Percentiles rank a stretch among this genome's conserved stretches.
phyloP scores from a whole-genome alignment of 1,140 invertebrate species.

The Trichonephila inaurata region DNA sequence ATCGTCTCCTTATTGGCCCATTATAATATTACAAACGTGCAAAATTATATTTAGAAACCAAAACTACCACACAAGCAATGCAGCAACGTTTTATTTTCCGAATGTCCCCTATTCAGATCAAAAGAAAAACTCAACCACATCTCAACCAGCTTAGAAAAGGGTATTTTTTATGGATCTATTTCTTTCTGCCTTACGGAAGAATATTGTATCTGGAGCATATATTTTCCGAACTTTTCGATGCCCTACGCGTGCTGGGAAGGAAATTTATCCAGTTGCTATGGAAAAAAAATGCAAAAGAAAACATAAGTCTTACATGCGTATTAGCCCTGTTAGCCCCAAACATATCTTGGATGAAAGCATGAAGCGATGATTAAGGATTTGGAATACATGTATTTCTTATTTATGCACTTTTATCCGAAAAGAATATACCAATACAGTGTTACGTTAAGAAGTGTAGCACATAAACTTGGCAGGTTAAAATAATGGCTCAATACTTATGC shows the following conservation, averaged over 20 bases:
- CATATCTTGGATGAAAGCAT: conserved; percentile 13
- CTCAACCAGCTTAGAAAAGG: conserved; percentile 25
- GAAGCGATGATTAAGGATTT: conserved; percentile 31
- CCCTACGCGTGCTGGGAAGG: background rate
- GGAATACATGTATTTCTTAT: conserved; percentile 37
- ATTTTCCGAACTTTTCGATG: conserved; percentile 24
- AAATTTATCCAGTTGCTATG: conserved; percentile 24
- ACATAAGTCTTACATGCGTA: background rate
- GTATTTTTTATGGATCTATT: conserved; percentile 40
- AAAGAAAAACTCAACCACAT: conserved; percentile 31
- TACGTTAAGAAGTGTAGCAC: background rate
- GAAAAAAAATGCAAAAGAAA: conserved; percentile 8
- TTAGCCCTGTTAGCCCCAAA: conserved; percentile 26
- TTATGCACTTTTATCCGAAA: conserved; percentile 32
- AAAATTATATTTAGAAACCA: no score
- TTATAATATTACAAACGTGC: no score
- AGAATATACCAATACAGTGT: conserved; percentile 29
- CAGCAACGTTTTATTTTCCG: background rate
- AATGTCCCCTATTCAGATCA: background rate
- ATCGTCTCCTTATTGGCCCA: no score
- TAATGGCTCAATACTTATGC: conserved; percentile 39
- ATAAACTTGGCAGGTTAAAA: conserved; percentile 17
- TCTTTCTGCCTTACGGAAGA: conserved; percentile 6
- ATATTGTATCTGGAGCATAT: conserved; percentile 26
- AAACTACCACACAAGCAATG: no score